phyloP scores from a whole-genome alignment of 2,797 vertebrate species.

The Manis pentadactyla region DNA sequence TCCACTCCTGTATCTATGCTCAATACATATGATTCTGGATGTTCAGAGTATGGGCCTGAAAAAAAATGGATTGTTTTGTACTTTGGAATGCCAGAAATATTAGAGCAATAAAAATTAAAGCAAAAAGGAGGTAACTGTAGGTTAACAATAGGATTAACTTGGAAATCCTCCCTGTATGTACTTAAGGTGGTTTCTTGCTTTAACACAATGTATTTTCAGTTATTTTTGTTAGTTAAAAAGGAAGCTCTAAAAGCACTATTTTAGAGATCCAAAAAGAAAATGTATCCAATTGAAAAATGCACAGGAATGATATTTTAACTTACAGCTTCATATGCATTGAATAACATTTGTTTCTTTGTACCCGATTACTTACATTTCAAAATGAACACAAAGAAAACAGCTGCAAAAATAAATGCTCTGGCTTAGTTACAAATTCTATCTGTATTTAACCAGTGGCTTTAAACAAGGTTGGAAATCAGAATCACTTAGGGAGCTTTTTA shows the following conservation, averaged over 20 bases:
- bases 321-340: not conserved
- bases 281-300: not conserved
- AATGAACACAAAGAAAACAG: not conserved
- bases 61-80: not conserved
- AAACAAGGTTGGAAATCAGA: not conserved
- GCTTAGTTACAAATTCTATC: not conserved
- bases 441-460: not conserved
- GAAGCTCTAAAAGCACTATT: not conserved
- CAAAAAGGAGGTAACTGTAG: not conserved
- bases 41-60: not conserved
- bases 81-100: not conserved
- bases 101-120: not conserved
- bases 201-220: not conserved
- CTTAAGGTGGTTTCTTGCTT: not conserved
- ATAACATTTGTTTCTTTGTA: constrained; percentile 4
- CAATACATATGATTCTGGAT: not conserved
- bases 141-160: not conserved
- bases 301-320: not conserved
- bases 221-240: not conserved
- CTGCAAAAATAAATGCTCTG: not conserved
- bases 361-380: not conserved
- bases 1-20: not conserved
- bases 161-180: not conserved
- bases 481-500: not conserved
- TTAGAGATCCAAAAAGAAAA: constrained; percentile 9